phyloP scores from a whole-genome alignment of 2,888 invertebrate genomes.

The Leptinotarsa tumamoca region DNA sequence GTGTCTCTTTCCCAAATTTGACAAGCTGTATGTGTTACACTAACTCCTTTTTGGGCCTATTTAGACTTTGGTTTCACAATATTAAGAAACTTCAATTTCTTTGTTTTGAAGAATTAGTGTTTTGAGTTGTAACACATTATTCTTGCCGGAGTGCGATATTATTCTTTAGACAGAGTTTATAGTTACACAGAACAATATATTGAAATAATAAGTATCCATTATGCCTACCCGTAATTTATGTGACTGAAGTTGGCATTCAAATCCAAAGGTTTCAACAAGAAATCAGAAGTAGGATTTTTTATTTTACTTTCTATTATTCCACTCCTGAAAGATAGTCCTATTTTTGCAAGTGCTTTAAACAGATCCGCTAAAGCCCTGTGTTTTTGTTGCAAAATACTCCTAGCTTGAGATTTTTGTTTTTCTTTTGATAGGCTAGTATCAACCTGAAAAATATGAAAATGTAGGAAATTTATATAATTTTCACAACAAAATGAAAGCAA shows the following conservation, averaged over 20 bases:
- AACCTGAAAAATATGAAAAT: slow-evolving; percentile 63
- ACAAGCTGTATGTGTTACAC: no score
- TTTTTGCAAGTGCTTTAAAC: slow-evolving; percentile 80
- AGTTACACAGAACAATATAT: no score
- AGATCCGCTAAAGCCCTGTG: slow-evolving; percentile 87
- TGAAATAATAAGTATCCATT: neutral
- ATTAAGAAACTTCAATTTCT: no score
- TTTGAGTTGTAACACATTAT: no score
- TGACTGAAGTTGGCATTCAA: slow-evolving; percentile 71
- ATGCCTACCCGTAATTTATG: slow-evolving; percentile 65
- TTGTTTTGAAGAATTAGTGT: no score
- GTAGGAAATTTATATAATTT: no score
- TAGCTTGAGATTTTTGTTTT: slow-evolving; percentile 83
- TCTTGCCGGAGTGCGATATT: no score
- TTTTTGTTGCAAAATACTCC: slow-evolving; percentile 86
- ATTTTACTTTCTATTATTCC: slow-evolving; percentile 76
- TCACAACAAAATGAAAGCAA: no score
- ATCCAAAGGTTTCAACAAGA: slow-evolving; percentile 78
- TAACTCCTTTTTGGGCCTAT: no score
- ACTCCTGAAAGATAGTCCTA: slow-evolving; percentile 85
- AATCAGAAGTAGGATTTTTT: slow-evolving; percentile 71
- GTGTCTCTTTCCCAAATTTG: no score
- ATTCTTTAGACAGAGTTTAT: no score
- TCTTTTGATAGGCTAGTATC: slow-evolving; percentile 73
- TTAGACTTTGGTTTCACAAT: no score